Evolutionary conservation across 1,140 invertebrate genomes (phyloP).

Genomic region (Plectrocnemia conspersa): DNA sequence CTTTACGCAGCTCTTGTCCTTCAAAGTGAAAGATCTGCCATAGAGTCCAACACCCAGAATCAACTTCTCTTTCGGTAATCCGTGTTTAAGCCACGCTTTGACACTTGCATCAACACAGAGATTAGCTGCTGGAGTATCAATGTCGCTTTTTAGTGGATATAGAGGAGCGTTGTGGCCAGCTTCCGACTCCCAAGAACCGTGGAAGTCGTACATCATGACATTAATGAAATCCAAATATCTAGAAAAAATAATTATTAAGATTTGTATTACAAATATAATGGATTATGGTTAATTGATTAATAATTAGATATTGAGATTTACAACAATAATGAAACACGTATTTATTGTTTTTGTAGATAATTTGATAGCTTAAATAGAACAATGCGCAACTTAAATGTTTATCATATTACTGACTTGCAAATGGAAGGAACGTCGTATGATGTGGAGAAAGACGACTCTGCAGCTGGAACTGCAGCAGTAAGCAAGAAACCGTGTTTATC

Average conservation of each 20-base stretch:
- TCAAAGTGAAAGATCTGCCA: conserved; percentile 62
- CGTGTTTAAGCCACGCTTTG: conserved; percentile 41
- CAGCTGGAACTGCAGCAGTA: conserved; percentile 59
- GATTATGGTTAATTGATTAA: no score
- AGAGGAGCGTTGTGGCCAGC: conserved; percentile 59
- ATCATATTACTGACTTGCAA: conserved; percentile 36
- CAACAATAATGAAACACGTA: neutral
- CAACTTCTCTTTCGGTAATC: conserved; percentile 59
- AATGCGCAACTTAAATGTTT: no score
- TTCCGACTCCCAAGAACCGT: conserved; percentile 57
- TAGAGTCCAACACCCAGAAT: conserved; percentile 66
- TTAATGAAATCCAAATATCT: conserved; percentile 61
- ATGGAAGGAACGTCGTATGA: conserved; percentile 58
- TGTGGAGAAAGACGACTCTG: conserved; percentile 45
- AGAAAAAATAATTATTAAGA: conserved; percentile 31
- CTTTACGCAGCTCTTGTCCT: conserved; percentile 40
- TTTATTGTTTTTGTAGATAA: neutral
- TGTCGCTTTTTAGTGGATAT: conserved; percentile 48
- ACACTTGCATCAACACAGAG: conserved; percentile 35
- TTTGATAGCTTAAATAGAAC: neutral
- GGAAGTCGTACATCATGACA: conserved; percentile 69
- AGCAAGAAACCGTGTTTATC: conserved; percentile 50
- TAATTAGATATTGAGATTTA: no score
- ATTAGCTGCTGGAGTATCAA: conserved; percentile 4
- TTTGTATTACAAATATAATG: no score